phyloP scores from a whole-genome alignment of 64 coral and sea anemone genomes.

The Hydrozoanthus tunicans region DNA sequence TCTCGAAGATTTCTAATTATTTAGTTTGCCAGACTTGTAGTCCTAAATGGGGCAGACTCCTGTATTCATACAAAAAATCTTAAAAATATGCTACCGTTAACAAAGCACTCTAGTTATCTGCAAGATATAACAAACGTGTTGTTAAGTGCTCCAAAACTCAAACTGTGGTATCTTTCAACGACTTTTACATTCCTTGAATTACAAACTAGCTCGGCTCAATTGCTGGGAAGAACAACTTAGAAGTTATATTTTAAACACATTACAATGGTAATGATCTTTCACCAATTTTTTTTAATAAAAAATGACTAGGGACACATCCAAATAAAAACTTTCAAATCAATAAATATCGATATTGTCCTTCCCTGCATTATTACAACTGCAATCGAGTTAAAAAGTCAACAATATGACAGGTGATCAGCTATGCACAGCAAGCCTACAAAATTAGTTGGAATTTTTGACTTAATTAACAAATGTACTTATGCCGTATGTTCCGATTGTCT shows the following conservation, averaged over 20 bases:
- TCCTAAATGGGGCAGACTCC: too few relatives aligned
- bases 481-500: too few relatives aligned
- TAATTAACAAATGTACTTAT: too few relatives aligned
- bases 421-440: background rate
- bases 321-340: background rate
- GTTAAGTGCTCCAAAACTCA: too few relatives aligned
- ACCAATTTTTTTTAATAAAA: background rate
- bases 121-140: too few relatives aligned
- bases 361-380: constrained; percentile 8
- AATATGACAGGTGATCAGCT: background rate
- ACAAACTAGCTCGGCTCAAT: background rate
- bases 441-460: background rate
- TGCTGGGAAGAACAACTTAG: constrained; percentile 36
- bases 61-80: too few relatives aligned
- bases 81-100: too few relatives aligned
- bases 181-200: background rate
- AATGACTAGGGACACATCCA: background rate
- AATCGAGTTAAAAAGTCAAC: constrained; percentile 43
- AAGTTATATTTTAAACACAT: background rate
- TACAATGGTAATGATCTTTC: too few relatives aligned
- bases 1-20: background rate
- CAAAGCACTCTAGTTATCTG: too few relatives aligned
- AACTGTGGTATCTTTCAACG: background rate
- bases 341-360: constrained; percentile 1
- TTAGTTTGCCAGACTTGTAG: background rate